Base-by-base conservation (phyloP, 2,113 vertebrate species). In the Megalops atlanticus region DNA sequence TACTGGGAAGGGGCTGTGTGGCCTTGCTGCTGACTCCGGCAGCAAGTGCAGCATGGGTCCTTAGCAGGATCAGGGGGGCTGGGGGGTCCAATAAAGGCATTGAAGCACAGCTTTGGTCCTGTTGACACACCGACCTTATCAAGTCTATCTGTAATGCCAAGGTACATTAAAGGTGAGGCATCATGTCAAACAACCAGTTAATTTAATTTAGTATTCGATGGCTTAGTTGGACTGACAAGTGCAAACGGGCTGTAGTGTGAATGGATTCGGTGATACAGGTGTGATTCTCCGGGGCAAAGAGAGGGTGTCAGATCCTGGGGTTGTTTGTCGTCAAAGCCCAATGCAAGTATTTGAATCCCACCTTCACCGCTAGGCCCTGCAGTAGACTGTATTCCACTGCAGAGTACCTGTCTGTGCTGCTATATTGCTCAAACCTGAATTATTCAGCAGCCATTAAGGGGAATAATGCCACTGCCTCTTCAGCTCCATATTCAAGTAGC, bases 1-100 rank as follows among this genome's bases (percentile, higher is more conserved):
- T 82, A 85, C 82, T 73, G 79, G 84, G 87, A 86, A 79, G 27
- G 74, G 71, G 85, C 88, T 83, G 79, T 81, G 81, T 80, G 84
- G 86, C 89, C 90, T 90, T 87, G 86, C 83, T 84, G 84, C 84
- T 86, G 76, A 54, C 84, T 83, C 79, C 80, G 81, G 84, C 80
- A 90, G 91, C 89, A 86, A 89, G 84, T 68, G 76, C 52, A n/a
- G n/a, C n/a, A n/a, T n/a, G 16, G 8, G 31, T 72, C 69, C 18
- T 12, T 12, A 31, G 68, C 27, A 47, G 64, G 58, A n/a, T n/a
- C n/a, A n/a, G n/a, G n/a, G n/a, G n/a, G n/a, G n/a, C n/a, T n/a
- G n/a, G n/a, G n/a, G n/a, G n/a, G n/a, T n/a, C n/a, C n/a, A n/a
- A n/a, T n/a, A n/a, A n/a, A n/a, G n/a, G n/a, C n/a, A n/a, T n/a